phyloP scores from a whole-genome alignment of 2,888 invertebrate species.

The Unio pictorum region DNA sequence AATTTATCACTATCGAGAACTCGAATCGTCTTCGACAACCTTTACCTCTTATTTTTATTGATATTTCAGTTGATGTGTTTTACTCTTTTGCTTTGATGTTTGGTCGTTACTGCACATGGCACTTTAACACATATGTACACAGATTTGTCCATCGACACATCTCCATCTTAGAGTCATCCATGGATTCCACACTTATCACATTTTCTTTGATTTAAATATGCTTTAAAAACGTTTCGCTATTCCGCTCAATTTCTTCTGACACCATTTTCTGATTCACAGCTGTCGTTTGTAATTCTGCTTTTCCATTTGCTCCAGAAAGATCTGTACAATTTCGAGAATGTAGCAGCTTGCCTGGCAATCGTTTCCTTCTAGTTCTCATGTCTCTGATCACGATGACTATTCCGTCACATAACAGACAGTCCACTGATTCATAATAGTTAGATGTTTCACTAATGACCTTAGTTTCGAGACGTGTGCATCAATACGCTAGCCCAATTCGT shows the following conservation, averaged over 20 bases:
- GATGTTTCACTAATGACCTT: slow-evolving; percentile 13
- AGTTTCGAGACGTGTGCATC: slow-evolving; percentile 8
- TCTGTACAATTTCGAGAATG: slow-evolving; percentile 10
- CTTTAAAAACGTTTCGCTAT: background rate
- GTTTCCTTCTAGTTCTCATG: slow-evolving; percentile 4
- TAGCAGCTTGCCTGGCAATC: slow-evolving; percentile 5
- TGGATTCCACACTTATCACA: slow-evolving; percentile 9
- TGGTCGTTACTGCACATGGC: background rate
- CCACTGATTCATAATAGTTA: slow-evolving; percentile 2
- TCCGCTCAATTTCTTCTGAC: background rate
- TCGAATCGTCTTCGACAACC: no score
- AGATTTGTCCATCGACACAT: background rate
- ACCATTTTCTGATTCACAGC: slow-evolving; percentile 4
- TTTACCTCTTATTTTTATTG: no score
- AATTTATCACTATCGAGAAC: background rate
- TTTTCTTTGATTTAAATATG: background rate
- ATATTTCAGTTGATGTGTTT: no score
- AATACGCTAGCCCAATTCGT: slow-evolving; percentile 11
- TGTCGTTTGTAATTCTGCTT: slow-evolving; percentile 7
- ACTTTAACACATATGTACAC: background rate
- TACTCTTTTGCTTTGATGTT: no score
- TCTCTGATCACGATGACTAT: slow-evolving; percentile 9
- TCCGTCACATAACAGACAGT: slow-evolving; percentile 6
- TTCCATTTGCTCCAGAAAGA: slow-evolving; percentile 16
- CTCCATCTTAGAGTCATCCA: no score